phyloP scores from a whole-genome alignment of 35 echinoderm and acorn worm species.

The Apostichopus parvimensis region DNA sequence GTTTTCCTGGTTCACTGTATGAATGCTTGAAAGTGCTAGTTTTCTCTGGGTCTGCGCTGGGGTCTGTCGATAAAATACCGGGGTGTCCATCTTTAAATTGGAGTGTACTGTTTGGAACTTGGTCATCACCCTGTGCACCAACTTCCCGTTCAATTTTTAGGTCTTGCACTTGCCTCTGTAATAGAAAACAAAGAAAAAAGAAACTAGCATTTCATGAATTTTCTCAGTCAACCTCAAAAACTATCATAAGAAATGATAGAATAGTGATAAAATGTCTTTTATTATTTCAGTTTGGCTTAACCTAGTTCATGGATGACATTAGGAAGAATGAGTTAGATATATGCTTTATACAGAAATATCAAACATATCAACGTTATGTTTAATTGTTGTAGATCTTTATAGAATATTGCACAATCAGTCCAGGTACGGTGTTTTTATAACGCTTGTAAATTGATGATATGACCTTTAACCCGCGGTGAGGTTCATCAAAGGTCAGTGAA shows the following conservation, averaged over 20 bases:
- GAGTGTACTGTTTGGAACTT: constrained; percentile 44
- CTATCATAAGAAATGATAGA: background rate
- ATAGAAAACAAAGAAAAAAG: background rate
- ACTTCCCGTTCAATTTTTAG: constrained; percentile 56
- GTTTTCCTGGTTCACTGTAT: constrained; percentile 70
- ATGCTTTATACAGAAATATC: too few species aligned
- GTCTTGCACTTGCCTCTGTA: constrained; percentile 85
- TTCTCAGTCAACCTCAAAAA: too few species aligned
- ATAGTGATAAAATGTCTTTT: too few species aligned
- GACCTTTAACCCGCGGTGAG: too few species aligned
- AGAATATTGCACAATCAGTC: too few species aligned
- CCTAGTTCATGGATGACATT: too few species aligned
- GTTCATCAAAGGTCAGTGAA: too few species aligned
- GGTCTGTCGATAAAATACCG: constrained; percentile 77
- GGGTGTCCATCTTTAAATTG: constrained; percentile 94
- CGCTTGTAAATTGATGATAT: too few species aligned
- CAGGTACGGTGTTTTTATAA: too few species aligned
- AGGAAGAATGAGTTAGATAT: too few species aligned
- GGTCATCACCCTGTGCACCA: constrained; percentile 23
- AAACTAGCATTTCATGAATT: background rate
- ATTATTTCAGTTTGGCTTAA: background rate
- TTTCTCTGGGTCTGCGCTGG: constrained; percentile 63
- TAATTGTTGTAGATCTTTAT: too few species aligned
- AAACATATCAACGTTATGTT: too few species aligned
- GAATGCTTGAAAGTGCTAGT: constrained; percentile 79